These are phyloP conservation scores for Melanotus villosus DNA, from an alignment of 2,888 invertebrate genomes.

Conservation along the genomic window DNA sequence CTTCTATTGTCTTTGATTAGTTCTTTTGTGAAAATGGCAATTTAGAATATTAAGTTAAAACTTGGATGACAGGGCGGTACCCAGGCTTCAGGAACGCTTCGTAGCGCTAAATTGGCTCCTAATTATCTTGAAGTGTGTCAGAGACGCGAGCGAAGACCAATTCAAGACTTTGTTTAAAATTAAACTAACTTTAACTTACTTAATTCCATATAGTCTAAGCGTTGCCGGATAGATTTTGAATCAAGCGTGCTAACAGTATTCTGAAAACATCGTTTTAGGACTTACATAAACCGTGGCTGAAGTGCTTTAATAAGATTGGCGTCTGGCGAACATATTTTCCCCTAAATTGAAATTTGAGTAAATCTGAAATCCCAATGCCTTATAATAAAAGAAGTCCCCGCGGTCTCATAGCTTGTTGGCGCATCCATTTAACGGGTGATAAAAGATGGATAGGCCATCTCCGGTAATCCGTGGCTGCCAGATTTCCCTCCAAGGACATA, in stretches of 20 bases:
- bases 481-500: constrained; percentile 16
- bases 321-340: constrained; percentile 14
- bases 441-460: constrained; percentile 37
- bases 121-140: constrained; percentile 49
- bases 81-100: constrained; percentile 21
- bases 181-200: constrained; percentile 36
- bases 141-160: constrained; percentile 34
- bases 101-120: constrained; percentile 45
- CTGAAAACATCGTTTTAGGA: neutral
- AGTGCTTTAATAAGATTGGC: constrained; percentile 18
- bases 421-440: constrained; percentile 35
- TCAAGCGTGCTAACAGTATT: neutral
- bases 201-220: constrained; percentile 15
- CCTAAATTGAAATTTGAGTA: constrained; percentile 35
- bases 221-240: constrained; percentile 14
- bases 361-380: constrained; percentile 23
- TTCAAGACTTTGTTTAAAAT: constrained; percentile 41
- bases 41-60: constrained; percentile 55
- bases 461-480: constrained; percentile 22
- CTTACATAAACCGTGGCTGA: neutral
- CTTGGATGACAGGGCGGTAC: constrained; percentile 49
- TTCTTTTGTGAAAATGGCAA: constrained; percentile 53
- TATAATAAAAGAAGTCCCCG: constrained; percentile 36
- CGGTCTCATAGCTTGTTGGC: constrained; percentile 36
- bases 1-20: constrained; percentile 49